Base-by-base conservation (phyloP, 2,113 vertebrate genomes). In the Petroica traversi region DNA sequence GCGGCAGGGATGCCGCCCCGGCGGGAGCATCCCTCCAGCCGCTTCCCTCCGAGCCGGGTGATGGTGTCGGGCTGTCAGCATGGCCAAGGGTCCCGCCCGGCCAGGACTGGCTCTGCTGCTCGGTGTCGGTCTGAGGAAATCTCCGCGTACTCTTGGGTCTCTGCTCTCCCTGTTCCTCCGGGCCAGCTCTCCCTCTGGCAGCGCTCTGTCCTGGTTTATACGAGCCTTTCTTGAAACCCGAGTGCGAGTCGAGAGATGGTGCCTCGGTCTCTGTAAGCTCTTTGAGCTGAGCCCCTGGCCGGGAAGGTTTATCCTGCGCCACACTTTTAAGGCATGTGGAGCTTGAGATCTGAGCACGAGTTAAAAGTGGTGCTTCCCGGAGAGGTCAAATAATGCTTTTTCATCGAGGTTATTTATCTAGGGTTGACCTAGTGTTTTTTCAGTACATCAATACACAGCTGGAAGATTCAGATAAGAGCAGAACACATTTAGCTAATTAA, bases 181-280 rank as follows among this genome's bases (percentile, higher is more conserved):
- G 40, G 58, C 25, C 52, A 40, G 67, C 40, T 31, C 25, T 45
- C 13, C 45, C n/a, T 26, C 55, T 11, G 33, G 22, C 17, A 31
- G 1, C 2, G 29, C 43, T 14, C 0, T 4, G 4, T 34, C 10
- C 20, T 12, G 19, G 8, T 25, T 49, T 18, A 2, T 8, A 2
- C 1, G 4, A 71, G 2, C 38, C 43, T 59, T 28, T 29, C 15
- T 26, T 2, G n/a, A 61, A 88, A 38, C 6, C 10, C 9, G 5
- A 5, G 45, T 3, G 43, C 52, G 38, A 82, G 69, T 25, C 8
- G 11, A 7, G 38, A 0, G 8, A 4, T 19, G 18, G 7, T 82
- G 38, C 34, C 26, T 69, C 31, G 6, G 41, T 10, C 62, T 43
- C 29, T 36, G 22, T 8, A 6, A 48, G 22, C 14, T 31, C 49